A percentile compares a stretch with the other conserved stretches of the same genome.
phyloP scores from a whole-genome alignment of 2,797 vertebrate genomes.

The Sphenopsis melanotis region DNA sequence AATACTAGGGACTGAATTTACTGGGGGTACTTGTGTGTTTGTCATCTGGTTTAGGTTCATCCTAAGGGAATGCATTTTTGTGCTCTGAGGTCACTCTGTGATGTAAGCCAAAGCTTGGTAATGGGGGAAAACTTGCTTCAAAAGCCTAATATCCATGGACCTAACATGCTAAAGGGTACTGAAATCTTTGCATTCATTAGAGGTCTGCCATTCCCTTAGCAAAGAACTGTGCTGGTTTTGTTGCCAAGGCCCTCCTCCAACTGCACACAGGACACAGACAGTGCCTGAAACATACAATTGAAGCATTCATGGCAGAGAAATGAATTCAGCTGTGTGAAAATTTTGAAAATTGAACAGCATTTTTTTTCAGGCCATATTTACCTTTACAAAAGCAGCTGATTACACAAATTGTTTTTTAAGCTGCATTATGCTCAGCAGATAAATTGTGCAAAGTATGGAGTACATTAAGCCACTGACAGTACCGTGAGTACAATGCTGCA shows the following conservation, averaged over 20 bases:
- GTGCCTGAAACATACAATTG: constrained; percentile 7
- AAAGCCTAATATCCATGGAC: neutral
- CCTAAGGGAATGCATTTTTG: neutral
- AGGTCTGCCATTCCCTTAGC: neutral
- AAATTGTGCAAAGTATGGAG: neutral
- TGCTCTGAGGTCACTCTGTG: neutral
- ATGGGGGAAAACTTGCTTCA: neutral
- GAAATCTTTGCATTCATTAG: neutral
- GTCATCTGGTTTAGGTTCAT: neutral
- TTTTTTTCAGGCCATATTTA: neutral
- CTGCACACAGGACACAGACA: neutral
- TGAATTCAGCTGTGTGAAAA: neutral
- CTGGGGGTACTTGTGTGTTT: neutral
- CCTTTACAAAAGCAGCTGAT: neutral
- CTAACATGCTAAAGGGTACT: neutral
- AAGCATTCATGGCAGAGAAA: constrained; percentile 23
- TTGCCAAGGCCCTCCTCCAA: constrained; percentile 43
- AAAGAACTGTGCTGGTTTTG: neutral
- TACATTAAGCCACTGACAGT: neutral
- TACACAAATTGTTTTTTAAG: neutral
- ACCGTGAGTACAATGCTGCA: neutral
- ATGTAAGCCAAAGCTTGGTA: neutral
- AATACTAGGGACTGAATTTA: neutral
- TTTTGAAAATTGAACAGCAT: neutral
- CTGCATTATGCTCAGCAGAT: accelerated